A percentile compares a stretch with the other conserved stretches of the same genome.
Conservation (phyloP, 2,113 vertebrate species). For the Lucifuga dentata region DNA sequence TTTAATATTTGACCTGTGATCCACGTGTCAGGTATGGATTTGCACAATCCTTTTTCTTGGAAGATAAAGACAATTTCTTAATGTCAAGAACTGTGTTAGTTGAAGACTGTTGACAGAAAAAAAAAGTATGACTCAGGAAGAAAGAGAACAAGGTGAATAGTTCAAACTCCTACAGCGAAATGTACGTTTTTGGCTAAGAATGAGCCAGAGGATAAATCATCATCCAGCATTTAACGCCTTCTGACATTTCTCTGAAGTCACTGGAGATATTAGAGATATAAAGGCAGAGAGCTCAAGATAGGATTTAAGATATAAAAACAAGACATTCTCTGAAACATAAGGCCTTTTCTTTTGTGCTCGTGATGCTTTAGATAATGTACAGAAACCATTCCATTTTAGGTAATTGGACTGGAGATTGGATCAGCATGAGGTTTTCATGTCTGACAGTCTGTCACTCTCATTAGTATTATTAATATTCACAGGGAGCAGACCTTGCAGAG, state of each 20-base stretch:
- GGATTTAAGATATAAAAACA: conserved; percentile 17
- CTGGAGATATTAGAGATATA: conserved; percentile 7
- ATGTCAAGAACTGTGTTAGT: not conserved
- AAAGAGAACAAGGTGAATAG: not conserved
- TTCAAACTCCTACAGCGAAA: not conserved
- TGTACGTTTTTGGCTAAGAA: not conserved
- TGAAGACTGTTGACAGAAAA: no score
- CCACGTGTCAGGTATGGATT: not conserved
- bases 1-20: not conserved
- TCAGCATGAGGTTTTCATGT: conserved; percentile 28
- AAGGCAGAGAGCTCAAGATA: not conserved
- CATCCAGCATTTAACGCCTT: not conserved
- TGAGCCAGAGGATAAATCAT: not conserved
- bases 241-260: conserved; percentile 23
- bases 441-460: not conserved
- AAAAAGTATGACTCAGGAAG: not conserved
- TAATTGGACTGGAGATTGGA: conserved; percentile 53
- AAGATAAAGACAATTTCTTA: not conserved
- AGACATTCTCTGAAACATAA: conserved; percentile 24
- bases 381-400: conserved; percentile 4
- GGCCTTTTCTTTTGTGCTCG: not conserved
- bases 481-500: conserved; percentile 4
- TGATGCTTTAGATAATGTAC: not conserved
- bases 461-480: conserved; percentile 44
- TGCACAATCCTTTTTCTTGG: not conserved